Evolutionary conservation across 2,797 vertebrate species (phyloP).

Genomic region (Pangasius krempfi): DNA sequence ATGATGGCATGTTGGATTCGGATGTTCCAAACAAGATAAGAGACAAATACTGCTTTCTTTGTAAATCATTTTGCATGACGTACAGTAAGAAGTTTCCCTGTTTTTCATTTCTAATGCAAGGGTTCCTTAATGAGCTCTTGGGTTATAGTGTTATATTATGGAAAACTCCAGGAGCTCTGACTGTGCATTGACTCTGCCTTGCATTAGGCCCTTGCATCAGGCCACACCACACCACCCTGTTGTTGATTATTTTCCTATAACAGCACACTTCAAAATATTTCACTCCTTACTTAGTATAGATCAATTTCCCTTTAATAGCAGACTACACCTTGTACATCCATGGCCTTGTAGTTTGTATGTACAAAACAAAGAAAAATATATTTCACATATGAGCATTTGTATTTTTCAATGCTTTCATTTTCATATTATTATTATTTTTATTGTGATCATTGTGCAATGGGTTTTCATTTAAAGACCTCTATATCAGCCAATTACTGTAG

Average conservation of each 20-base stretch:
- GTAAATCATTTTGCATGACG: not conserved
- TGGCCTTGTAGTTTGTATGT: not conserved
- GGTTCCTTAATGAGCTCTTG: not conserved
- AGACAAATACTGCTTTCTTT: not conserved
- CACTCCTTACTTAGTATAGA: not conserved
- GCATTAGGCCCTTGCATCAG: not conserved
- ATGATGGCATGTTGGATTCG: not conserved
- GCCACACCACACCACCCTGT: not conserved
- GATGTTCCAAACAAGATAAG: not conserved
- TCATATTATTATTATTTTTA: not conserved
- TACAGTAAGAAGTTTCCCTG: not conserved
- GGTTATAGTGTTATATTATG: not conserved
- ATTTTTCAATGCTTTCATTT: not conserved
- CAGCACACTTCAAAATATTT: not conserved
- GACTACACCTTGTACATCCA: not conserved
- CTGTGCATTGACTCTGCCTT: not conserved
- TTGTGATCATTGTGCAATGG: not conserved
- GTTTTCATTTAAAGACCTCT: not conserved
- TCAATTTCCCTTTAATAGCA: not conserved
- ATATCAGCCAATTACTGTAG: not conserved
- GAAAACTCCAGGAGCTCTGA: not conserved
- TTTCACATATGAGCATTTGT: too few relatives aligned
- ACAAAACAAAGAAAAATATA: not conserved
- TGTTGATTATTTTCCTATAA: not conserved
- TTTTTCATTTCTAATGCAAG: not conserved